Evolutionary conservation across 92 coral and sea anemone genomes (phyloP).

Genomic region (Epizoanthus stellaris): DNA sequence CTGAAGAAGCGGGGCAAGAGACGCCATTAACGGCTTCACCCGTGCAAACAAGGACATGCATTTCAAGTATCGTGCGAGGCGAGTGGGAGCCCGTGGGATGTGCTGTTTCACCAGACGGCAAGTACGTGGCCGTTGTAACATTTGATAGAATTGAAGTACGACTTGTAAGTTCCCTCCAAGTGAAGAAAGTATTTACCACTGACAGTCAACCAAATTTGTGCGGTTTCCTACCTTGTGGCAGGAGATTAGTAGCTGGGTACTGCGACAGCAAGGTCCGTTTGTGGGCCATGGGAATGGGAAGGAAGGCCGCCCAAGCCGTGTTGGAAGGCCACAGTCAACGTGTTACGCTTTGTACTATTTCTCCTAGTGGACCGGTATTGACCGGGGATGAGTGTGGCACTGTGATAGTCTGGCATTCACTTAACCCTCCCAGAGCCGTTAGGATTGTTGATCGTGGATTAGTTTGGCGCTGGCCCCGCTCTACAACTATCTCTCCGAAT

Average conservation of each 20-base stretch:
- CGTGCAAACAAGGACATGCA: not conserved
- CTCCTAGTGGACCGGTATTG: not conserved
- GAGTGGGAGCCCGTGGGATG: conserved; percentile 13
- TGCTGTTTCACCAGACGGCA: conserved; percentile 25
- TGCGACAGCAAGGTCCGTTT: conserved; percentile 28
- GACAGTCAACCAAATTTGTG: conserved; percentile 15
- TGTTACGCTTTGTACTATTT: conserved; percentile 4
- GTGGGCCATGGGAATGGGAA: conserved; percentile 5
- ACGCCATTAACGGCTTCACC: not conserved
- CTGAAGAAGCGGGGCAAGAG: not conserved
- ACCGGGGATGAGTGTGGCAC: conserved; percentile 36
- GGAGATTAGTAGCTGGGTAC: conserved; percentile 16
- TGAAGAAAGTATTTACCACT: conserved; percentile 6
- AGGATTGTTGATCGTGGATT: conserved; percentile 21
- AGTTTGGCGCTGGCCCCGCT: conserved; percentile 14
- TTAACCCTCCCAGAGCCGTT: conserved; percentile 26
- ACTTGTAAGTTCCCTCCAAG: not conserved
- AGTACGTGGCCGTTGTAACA: conserved; percentile 15
- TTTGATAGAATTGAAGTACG: conserved; percentile 24
- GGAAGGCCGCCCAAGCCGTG: not conserved
- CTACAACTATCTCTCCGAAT: not conserved
- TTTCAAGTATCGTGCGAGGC: not conserved
- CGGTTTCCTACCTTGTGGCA: conserved; percentile 7
- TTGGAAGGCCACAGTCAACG: conserved; percentile 16
- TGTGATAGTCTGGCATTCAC: conserved; percentile 33